Evolutionary conservation across 2,113 vertebrate species (phyloP), one percentile per base, ranked within the genome.

Genomic region (Formicarius rufipectus): DNA sequence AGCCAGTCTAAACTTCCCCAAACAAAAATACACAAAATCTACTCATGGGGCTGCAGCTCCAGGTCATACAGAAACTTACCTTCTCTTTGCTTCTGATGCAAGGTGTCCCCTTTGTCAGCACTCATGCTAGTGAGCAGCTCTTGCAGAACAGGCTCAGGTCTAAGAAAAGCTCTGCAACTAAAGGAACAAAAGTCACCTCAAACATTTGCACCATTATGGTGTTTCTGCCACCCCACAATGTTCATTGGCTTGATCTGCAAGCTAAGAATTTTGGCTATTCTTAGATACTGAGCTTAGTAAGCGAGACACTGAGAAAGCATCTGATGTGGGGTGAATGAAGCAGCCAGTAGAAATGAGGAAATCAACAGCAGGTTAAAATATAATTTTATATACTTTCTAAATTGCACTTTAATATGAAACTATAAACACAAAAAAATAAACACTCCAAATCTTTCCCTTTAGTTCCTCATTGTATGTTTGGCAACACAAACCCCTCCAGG

Each of bases 11-110:
- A 66, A 27, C 7, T 45, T 87, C 40, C 49, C 31, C 28, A 40
- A n/a, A 15, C 1, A n/a, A 71, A 84, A 71, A 47, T 2, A 1
- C 16, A 30, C 33, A 58, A 74, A 55, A 52, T 13, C 12, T n/a
- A 69, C 47, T 33, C 11, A 19, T 3, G 0, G 12, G 6, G 19
- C 69, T 8, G 4, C 52, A 84, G 84, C 42, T 87, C 30, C 49
- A 44, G 18, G 22, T 0, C 1, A 1, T 1, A 28, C 1, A 37
- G 62, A 9, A 62, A 16, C 12, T 1, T 14, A 24, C 40, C 42
- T 84, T 49, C 63, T 42, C 59, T 60, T 39, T 19, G n/a, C 15
- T 58, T 82, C 35, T 69, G 59, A 53, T 31, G 33, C 15, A n/a
- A 58, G 42, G 22, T 7, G 22, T 53, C 22, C 44, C 18, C 27